phyloP scores from a whole-genome alignment of 2,797 vertebrate genomes.

The Rhyacichthys aspro region DNA sequence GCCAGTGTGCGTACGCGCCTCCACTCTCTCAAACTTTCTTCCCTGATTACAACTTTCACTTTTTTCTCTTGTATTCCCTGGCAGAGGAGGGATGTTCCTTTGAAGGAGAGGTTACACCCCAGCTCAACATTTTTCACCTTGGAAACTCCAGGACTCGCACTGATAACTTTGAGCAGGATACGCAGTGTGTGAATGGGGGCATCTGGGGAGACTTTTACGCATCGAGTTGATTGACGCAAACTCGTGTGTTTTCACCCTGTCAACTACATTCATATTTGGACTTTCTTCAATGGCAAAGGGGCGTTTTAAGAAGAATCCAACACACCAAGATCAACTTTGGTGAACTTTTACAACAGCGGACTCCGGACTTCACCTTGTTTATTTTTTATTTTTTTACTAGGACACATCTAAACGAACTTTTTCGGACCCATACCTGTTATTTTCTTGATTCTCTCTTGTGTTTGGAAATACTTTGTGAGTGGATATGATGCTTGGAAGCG shows the following conservation, averaged over 20 bases:
- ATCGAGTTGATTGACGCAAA: slow-evolving; percentile 50
- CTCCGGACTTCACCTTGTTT: slow-evolving; percentile 30
- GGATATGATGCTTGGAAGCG: slow-evolving; percentile 72
- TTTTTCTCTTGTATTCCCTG: slow-evolving; percentile 20
- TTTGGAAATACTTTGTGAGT: slow-evolving; percentile 43
- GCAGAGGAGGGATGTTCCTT: slow-evolving; percentile 60
- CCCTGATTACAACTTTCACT: slow-evolving; percentile 45
- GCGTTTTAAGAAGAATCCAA: slow-evolving; percentile 42
- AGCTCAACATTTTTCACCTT: slow-evolving; percentile 54
- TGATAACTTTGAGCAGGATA: slow-evolving; percentile 38
- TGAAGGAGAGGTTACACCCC: slow-evolving; percentile 60
- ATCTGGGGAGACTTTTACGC: slow-evolving; percentile 61
- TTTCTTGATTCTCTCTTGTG: slow-evolving; percentile 12
- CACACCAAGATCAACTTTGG: slow-evolving; percentile 52
- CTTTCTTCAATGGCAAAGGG: slow-evolving; percentile 46
- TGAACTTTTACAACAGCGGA: slow-evolving; percentile 42
- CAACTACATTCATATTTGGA: slow-evolving; percentile 7
- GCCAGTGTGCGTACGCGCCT: slow-evolving; percentile 55
- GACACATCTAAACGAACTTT: slow-evolving; percentile 8
- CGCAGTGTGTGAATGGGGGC: slow-evolving; percentile 53
- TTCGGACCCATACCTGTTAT: slow-evolving; percentile 28
- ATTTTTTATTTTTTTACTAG: not conserved
- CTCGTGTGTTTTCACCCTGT: slow-evolving; percentile 14
- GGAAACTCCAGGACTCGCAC: slow-evolving; percentile 45
- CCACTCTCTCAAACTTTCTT: slow-evolving; percentile 49